These are phyloP conservation scores for Nemoura dubitans DNA, from an alignment of 2,888 invertebrate species.

Conservation along the genomic window DNA sequence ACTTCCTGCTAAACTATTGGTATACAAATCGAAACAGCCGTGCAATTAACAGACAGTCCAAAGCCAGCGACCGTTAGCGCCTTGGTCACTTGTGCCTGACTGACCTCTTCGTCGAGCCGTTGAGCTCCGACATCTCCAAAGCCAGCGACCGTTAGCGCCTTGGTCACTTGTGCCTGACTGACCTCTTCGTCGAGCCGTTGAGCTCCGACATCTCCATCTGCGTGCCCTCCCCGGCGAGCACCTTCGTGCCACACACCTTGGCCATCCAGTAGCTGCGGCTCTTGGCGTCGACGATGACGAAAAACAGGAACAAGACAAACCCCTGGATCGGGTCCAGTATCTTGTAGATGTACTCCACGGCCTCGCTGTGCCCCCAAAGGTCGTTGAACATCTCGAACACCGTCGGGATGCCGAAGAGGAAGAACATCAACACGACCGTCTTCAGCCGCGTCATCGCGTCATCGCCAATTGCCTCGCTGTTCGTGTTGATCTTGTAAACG, in stretches of 20 bases:
- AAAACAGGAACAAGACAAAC: conserved; percentile 10
- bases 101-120: background rate
- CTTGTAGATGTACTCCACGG: background rate
- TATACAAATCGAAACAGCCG: too few relatives aligned
- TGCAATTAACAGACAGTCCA: too few relatives aligned
- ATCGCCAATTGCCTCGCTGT: background rate
- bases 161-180: too few relatives aligned
- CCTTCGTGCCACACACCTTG: background rate
- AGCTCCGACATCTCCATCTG: background rate
- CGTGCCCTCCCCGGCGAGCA: background rate
- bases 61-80: too few relatives aligned
- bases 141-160: too few relatives aligned
- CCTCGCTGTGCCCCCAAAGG: background rate
- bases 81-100: too few relatives aligned
- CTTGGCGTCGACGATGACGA: background rate
- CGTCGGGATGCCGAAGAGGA: conserved; percentile 13
- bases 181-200: background rate
- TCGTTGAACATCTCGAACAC: conserved; percentile 26
- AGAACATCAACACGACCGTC: background rate
- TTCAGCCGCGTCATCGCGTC: background rate
- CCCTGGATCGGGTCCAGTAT: conserved; percentile 9
- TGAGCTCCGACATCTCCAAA: background rate
- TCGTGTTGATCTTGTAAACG: background rate
- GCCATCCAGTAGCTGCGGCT: background rate
- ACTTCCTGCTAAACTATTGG: too few relatives aligned